Evolutionary conservation across 2,797 vertebrate species (phyloP).

Genomic region (Pseudochromis fuscus): DNA sequence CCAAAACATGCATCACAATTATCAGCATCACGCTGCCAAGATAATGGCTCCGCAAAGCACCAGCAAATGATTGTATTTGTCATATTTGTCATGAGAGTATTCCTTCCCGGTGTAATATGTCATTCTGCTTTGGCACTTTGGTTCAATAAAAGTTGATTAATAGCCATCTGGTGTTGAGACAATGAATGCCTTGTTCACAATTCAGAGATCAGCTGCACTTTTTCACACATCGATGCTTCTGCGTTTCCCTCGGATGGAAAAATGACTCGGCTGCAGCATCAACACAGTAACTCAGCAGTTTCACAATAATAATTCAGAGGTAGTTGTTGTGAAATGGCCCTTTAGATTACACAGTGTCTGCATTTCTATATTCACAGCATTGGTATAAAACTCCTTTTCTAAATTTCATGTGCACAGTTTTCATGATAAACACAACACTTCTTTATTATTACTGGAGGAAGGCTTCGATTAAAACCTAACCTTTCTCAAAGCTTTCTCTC

Average conservation of each 20-base stretch:
- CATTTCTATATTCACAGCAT: slow-evolving; percentile 36
- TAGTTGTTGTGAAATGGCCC: slow-evolving; percentile 17
- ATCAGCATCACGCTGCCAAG: slow-evolving; percentile 50
- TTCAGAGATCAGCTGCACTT: slow-evolving; percentile 34
- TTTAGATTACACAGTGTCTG: slow-evolving; percentile 11
- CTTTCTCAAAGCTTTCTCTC: slow-evolving; percentile 77
- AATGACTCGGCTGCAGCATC: slow-evolving; percentile 8
- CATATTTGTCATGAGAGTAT: slow-evolving; percentile 63
- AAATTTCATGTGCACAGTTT: slow-evolving; percentile 33
- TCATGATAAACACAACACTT: slow-evolving; percentile 69
- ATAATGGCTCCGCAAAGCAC: slow-evolving; percentile 59
- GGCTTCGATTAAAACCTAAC: slow-evolving; percentile 79
- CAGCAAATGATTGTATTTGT: slow-evolving; percentile 63
- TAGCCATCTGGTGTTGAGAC: slow-evolving; percentile 48
- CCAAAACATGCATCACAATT: slow-evolving; percentile 68
- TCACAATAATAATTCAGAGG: slow-evolving; percentile 21
- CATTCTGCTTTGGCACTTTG: slow-evolving; percentile 57
- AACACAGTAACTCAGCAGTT: slow-evolving; percentile 19
- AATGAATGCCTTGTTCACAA: slow-evolving; percentile 24
- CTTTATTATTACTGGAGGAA: slow-evolving; percentile 69
- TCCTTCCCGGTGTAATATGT: slow-evolving; percentile 51
- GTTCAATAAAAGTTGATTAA: slow-evolving; percentile 70
- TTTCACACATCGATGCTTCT: slow-evolving; percentile 4
- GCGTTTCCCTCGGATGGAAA: slow-evolving; percentile 32
- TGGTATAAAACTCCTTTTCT: slow-evolving; percentile 32